phyloP scores from a whole-genome alignment of 2,797 vertebrate genomes.

The Novumbra hubbsi region DNA sequence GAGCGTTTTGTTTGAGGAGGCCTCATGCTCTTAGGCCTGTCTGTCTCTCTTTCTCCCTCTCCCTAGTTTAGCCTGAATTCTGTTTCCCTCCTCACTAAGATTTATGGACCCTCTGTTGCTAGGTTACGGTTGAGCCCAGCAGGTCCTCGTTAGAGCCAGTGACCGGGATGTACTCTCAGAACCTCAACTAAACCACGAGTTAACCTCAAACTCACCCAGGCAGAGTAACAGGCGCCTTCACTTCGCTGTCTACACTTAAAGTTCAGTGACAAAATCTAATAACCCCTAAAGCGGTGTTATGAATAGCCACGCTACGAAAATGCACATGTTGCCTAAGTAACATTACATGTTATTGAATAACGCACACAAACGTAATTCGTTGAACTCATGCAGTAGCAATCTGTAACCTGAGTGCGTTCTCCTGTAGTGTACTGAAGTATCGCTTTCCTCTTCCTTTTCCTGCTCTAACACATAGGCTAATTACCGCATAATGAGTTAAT shows the following conservation, averaged over 20 bases:
- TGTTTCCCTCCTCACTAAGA: slow-evolving; percentile 27
- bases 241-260: neutral
- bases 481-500: slow-evolving; percentile 71
- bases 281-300: slow-evolving; percentile 28
- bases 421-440: slow-evolving; percentile 25
- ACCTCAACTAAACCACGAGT: slow-evolving; percentile 23
- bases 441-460: slow-evolving; percentile 27
- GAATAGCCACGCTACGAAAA: slow-evolving; percentile 3
- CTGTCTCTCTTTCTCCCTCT: slow-evolving; percentile 21
- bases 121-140: slow-evolving; percentile 38
- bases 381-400: slow-evolving; percentile 16
- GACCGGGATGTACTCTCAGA: slow-evolving; percentile 36
- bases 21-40: slow-evolving; percentile 32
- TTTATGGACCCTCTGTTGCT: slow-evolving; percentile 58
- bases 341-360: slow-evolving; percentile 45
- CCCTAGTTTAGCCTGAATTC: neutral
- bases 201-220: neutral
- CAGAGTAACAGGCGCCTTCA: neutral
- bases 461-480: slow-evolving; percentile 58
- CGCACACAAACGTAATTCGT: neutral
- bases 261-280: slow-evolving; percentile 24
- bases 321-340: slow-evolving; percentile 20
- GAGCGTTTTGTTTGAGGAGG: slow-evolving; percentile 48
- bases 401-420: slow-evolving; percentile 37
- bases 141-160: slow-evolving; percentile 40